A percentile compares a stretch with the other conserved stretches of the same genome.
These are phyloP conservation scores for Columbina picui DNA, from an alignment of 2,113 vertebrate genomes.

Conservation along the genomic window DNA sequence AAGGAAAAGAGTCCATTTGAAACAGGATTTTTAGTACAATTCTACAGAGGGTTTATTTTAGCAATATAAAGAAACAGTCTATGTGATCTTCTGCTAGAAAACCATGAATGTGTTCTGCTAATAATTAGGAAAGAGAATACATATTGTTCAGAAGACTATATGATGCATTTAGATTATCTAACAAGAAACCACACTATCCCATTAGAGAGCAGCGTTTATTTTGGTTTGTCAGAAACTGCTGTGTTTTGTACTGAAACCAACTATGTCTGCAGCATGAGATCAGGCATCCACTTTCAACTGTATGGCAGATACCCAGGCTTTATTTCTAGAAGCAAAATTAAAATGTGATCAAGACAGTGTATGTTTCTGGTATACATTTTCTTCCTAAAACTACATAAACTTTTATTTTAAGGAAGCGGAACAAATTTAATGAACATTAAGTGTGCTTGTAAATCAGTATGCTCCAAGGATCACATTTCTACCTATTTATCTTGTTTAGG, in stretches of 20 bases:
- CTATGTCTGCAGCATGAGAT: neutral
- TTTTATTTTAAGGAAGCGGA: neutral
- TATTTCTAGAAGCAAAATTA: neutral
- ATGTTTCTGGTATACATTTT: neutral
- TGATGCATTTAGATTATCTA: neutral
- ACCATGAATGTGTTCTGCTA: neutral
- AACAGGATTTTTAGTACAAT: neutral
- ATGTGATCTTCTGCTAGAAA: neutral
- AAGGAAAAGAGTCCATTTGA: neutral
- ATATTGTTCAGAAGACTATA: slow-evolving; percentile 7
- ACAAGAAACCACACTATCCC: neutral
- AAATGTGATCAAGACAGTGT: neutral
- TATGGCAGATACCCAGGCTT: neutral
- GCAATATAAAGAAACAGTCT: neutral
- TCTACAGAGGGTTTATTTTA: neutral
- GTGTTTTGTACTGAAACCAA: neutral
- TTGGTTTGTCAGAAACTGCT: neutral
- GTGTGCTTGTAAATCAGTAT: neutral
- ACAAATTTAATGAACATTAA: neutral
- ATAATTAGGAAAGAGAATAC: slow-evolving; percentile 31
- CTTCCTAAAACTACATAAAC: neutral
- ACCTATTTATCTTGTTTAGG: neutral
- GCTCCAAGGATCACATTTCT: neutral
- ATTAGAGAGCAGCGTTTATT: neutral
- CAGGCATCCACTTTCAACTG: neutral